Base-by-base conservation (phyloP, 2,888 invertebrate genomes). In the Anticlea derivata region DNA sequence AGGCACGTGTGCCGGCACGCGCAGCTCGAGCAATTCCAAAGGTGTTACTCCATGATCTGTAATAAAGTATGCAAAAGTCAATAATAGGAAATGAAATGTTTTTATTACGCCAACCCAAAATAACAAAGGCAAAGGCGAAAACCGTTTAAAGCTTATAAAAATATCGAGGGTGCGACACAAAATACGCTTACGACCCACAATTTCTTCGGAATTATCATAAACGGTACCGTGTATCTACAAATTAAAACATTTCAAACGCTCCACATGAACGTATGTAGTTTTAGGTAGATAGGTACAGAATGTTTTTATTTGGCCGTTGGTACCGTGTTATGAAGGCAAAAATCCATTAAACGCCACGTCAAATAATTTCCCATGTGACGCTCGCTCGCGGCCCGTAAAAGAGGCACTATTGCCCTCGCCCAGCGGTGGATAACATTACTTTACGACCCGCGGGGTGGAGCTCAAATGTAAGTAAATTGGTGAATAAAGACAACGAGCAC, bases 1-100 rank as follows among this genome's bases (percentile, higher is more conserved):
- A 52, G 96, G 94, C 63, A 96, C 95, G 84, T 96, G 96, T 60
- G 94, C 93, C 10, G 97, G 97, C 73, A 97, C 94, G 65, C 94
- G 92, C 49, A 97, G 91, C 79, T 96, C 96, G 62, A 94, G 92
- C 79, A 97, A 92, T 67, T 94, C 93, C 68, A 97, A 82, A 29
- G 86, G 80, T 30, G 75, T 73, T 8, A 81, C 86, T 1, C 80
- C 78, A 47, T 80, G 80, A 51, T 83, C 86, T 86, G 74, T 7
- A 40, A 63, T 40, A 64, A 48, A 11, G 31, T 24, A 10, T 10
- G 11, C 17, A 13, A 24, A 26, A 40, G 12, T 33, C 30, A 50
- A 38, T 48, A 41, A 48, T 41, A 35, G 38, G 22, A 43, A 47
- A 47, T 47, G 22, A 41, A 46, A 43, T 47, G 52, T 52, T 43